Conservation (phyloP, 53 echinoderm and acorn worm species). For the Echinometra lucunter region DNA sequence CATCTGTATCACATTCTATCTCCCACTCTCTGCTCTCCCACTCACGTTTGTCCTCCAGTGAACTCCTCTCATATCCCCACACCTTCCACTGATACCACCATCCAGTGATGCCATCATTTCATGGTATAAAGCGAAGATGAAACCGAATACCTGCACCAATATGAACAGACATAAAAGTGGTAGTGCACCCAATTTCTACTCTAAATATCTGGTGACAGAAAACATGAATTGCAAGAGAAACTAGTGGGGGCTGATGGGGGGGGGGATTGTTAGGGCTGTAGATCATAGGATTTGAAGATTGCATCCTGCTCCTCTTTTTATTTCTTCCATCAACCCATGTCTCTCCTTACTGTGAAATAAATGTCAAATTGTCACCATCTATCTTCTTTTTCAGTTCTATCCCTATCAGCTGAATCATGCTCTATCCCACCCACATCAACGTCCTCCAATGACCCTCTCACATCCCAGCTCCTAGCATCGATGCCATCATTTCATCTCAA, state of each 20-base stretch:
- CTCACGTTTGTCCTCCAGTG: slow-evolving; percentile 3
- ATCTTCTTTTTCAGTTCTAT: not conserved
- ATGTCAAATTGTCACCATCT: too few species aligned
- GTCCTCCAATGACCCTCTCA: not conserved
- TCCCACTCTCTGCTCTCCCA: not conserved
- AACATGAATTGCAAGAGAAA: too few species aligned
- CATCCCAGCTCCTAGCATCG: not conserved
- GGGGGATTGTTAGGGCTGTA: too few species aligned
- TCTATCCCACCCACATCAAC: not conserved
- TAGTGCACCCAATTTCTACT: not conserved
- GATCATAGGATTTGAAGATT: too few species aligned
- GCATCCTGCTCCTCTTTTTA: too few species aligned
- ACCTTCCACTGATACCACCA: not conserved
- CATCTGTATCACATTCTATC: not conserved
- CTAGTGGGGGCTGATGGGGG: too few species aligned
- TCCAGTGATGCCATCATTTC: not conserved
- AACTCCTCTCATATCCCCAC: not conserved
- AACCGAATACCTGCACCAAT: not conserved
- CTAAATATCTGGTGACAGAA: not conserved
- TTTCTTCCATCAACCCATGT: too few species aligned
- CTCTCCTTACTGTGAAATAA: too few species aligned
- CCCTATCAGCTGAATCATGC: not conserved
- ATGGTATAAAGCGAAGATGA: not conserved
- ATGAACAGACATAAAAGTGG: not conserved
- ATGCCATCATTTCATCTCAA: not conserved